Evolutionary conservation across 2,113 vertebrate genomes (phyloP).

Genomic region (Podiceps cristatus): DNA sequence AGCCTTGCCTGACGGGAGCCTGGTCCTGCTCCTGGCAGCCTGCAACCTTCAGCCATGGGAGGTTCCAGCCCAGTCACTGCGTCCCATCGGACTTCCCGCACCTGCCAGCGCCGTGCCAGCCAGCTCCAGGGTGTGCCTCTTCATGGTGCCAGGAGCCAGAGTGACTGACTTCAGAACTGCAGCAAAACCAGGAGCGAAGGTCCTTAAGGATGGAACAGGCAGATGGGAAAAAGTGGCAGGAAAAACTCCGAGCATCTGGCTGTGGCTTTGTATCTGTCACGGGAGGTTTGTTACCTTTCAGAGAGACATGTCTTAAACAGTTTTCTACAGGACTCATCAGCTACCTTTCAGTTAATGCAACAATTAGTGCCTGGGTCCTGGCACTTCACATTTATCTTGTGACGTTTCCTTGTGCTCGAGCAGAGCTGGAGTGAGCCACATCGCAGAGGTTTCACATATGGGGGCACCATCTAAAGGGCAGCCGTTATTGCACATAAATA

Average conservation of each 20-base stretch:
- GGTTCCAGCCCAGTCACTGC: background rate
- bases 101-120: fast-evolving
- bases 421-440: fast-evolving
- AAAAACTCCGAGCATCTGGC: background rate
- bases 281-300: background rate
- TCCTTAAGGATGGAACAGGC: background rate
- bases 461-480: background rate
- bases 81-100: fast-evolving
- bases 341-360: background rate
- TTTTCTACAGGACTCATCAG: background rate
- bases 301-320: background rate
- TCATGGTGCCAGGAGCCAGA: background rate
- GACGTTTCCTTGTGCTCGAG: background rate
- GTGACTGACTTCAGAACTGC: background rate
- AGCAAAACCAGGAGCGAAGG: background rate
- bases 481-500: background rate
- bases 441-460: fast-evolving
- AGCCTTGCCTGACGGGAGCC: too few relatives aligned
- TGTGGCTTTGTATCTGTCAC: background rate
- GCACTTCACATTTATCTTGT: background rate
- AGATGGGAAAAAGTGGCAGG: background rate
- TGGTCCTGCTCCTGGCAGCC: fast-evolving
- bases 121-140: background rate
- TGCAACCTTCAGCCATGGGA: background rate
- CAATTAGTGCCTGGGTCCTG: background rate